Evolutionary conservation across 2,113 vertebrate species (phyloP).

Genomic region (Otocyon megalotis): DNA sequence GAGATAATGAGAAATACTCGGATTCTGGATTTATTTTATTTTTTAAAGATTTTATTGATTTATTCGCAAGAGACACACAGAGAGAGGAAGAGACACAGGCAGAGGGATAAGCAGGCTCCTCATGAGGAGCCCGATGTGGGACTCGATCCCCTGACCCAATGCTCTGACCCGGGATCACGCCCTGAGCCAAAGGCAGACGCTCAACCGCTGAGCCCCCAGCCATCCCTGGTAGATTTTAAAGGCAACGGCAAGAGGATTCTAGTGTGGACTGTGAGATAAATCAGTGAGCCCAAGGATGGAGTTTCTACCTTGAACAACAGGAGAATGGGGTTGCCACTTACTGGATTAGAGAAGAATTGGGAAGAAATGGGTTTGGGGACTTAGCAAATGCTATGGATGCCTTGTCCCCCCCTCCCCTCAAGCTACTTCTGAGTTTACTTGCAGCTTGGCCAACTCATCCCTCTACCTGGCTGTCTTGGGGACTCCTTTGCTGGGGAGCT

Average conservation of each 20-base stretch:
- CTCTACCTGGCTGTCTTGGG: background rate
- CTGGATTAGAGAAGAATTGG: background rate
- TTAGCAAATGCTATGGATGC: background rate
- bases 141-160: too few species aligned
- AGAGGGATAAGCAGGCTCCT: too few species aligned
- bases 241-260: background rate
- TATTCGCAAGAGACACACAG: too few species aligned
- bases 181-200: too few species aligned
- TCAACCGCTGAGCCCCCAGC: too few species aligned
- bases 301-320: background rate
- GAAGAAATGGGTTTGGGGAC: background rate
- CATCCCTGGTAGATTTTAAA: background rate
- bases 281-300: background rate
- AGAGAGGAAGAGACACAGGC: too few species aligned
- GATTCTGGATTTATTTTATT: background rate
- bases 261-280: conserved; percentile 12
- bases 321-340: background rate
- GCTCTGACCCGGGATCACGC: too few species aligned
- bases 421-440: background rate
- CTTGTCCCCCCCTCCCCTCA: background rate
- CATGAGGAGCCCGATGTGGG: too few species aligned
- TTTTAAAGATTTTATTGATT: too few species aligned
- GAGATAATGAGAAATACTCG: background rate
- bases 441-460: background rate
- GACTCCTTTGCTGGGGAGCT: background rate